phyloP scores from a whole-genome alignment of 1,140 invertebrate species.

The Metopolophium dirhodum region DNA sequence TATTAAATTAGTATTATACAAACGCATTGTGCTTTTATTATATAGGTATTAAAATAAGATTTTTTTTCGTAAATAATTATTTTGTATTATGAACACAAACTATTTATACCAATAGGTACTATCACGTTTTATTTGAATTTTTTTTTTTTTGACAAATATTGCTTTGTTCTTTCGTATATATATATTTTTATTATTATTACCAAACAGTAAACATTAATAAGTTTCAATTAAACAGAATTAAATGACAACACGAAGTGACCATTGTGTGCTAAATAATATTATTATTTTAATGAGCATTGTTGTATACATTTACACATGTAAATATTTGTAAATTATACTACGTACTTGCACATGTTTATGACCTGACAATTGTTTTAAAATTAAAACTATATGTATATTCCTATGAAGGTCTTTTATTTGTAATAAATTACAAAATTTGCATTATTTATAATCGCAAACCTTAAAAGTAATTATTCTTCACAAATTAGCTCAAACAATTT shows the following conservation, averaged over 20 bases:
- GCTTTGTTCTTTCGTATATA: background rate
- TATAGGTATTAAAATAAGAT: background rate
- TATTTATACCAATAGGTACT: background rate
- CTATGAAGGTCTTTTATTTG: background rate
- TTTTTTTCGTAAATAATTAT: background rate
- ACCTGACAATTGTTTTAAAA: background rate
- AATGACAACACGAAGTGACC: background rate
- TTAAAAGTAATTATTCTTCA: background rate
- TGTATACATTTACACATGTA: background rate
- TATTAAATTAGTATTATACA: background rate
- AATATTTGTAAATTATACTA: slow-evolving; percentile 27
- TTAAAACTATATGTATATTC: background rate
- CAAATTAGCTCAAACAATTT: background rate
- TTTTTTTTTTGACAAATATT: background rate
- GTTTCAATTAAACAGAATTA: background rate
- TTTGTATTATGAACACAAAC: background rate
- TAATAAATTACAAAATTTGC: background rate
- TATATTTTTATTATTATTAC: background rate
- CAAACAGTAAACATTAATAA: background rate
- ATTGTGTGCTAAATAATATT: background rate
- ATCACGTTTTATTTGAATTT: background rate
- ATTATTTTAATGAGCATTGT: slow-evolving; percentile 19
- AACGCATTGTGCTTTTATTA: background rate
- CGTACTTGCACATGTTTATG: background rate
- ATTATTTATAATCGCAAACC: background rate